Evolutionary conservation across 2,113 vertebrate genomes (phyloP), one percentile per base, ranked within the genome.

Genomic region (Pelodiscus sinensis): DNA sequence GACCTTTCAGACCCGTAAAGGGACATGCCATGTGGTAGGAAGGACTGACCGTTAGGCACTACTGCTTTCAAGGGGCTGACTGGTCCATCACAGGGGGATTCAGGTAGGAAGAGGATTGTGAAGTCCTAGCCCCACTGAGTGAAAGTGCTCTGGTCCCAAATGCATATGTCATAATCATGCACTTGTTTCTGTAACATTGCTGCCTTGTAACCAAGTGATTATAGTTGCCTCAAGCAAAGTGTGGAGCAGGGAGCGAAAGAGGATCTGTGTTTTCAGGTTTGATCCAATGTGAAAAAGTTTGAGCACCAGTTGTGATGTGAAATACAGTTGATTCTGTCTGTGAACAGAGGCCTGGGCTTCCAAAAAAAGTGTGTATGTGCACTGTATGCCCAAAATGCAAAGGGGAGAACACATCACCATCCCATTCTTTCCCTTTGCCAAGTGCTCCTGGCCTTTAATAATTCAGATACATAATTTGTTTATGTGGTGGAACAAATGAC

Each of bases 121-220:
- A 65, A 79, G 57, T 3, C 2, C 13, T 2, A 9, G 51, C 12
- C 1, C 0, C 12, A 4, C 6, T 2, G 0, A 0, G 3, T 38
- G 52, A 65, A 79, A 91, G 24, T 0, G 0, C 10, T n/a, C 44
- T 50, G 50, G 2, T 85, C 83, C 35, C 44, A 85, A 83, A 65
- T 27, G 15, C 51, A 14, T 29, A 50, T 29, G 71, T 44, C 38
- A 75, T 44, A 44, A 22, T 44, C 35, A 75, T 24, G 21, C 71
- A 24, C 71, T 75, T 75, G 35, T 68, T 31, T 68, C 62, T 38
- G 44, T 75, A 44, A 44, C 35, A 44, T 38, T 19, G n/a, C 71
- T 73, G 6, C 13, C 11, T 2, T 75, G n/a, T 22, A 24, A 44
- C 35, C 21, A 19, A 11, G 10, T 44, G 22, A 22, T 75, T 44